Percentiles rank a stretch among this genome's conserved stretches.
Conservation (phyloP, 2,797 vertebrate genomes). For the Babyrousa celebensis region DNA sequence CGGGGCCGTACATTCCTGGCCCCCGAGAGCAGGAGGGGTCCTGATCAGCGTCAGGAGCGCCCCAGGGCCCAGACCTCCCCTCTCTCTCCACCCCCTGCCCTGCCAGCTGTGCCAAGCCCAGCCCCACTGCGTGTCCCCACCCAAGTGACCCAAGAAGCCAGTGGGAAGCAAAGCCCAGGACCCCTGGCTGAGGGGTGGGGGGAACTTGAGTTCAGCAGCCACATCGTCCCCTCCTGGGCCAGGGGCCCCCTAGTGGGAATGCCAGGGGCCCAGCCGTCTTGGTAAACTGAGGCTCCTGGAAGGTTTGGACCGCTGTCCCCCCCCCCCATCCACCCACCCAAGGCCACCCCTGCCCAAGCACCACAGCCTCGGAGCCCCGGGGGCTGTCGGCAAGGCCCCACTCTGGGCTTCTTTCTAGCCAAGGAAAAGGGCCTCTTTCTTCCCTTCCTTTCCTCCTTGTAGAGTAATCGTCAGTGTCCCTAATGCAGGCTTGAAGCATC, state of each 20-base stretch:
- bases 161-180: neutral
- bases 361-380: neutral
- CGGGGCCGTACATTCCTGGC: fast-evolving
- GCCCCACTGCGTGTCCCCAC: neutral
- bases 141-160: neutral
- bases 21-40: neutral
- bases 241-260: neutral
- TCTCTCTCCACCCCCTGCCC: neutral
- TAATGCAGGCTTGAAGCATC: neutral
- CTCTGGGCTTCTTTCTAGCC: neutral
- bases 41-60: neutral
- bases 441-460: neutral
- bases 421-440: neutral
- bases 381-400: fast-evolving
- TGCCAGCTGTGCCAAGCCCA: neutral
- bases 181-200: neutral
- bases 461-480: neutral
- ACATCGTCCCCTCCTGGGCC: neutral
- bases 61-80: neutral
- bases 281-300: neutral
- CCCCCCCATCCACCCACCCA: fast-evolving
- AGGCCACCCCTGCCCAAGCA: neutral
- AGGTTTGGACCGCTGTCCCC: no score
- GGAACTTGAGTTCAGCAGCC: neutral
- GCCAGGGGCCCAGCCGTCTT: fast-evolving